Base-by-base conservation (phyloP, 2,797 vertebrate species). In the Microtus obscurus region DNA sequence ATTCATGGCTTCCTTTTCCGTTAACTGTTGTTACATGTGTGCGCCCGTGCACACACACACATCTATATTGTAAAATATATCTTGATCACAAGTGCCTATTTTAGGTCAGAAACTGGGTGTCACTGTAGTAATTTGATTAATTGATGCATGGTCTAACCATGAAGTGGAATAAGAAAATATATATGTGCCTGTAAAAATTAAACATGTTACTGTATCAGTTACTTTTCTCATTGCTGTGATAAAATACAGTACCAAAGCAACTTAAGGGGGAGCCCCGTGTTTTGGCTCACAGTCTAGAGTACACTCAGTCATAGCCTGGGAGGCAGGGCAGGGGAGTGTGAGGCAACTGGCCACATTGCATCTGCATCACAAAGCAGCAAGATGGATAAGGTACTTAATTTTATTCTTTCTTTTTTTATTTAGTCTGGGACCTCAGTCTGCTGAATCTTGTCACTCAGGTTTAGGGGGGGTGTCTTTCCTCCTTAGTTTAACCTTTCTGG, bases 91-190 rank as follows among this genome's bases (percentile, higher is more conserved):
- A 40, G 45, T 61, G 27, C 48, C 76, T 74, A 11, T 69, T 91
- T 93, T 93, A 17, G 61, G n/a, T 53, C 45, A 80, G 61, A 29
- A 82, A 2, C 40, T 92, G 74, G 37, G n/a, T 48, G 43, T 69
- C 34, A 51, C 82, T 91, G 61, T 92, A 81, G 86, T 85, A 19
- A 90, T 81, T 83, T 93, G 82, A 87, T 80, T 80, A 23, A 87
- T 81, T 81, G 14, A 88, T 83, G 93, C 43, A 67, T 69, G 65
- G 23, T 25, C 21, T 76, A 93, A 77, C 61, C 76, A 79, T 87
- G 53, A 61, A 37, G 6, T 25, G 8, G 40, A 77, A 59, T 51
- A 51, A 63, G 93, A 92, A 93, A 37, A 76, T 86, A 56, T 56
- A 56, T 56, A 56, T 56, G 19, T 59, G 56, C 77, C 71, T 82